These are phyloP conservation scores for Rousettus leschenaultii DNA, from an alignment of 2,113 vertebrate genomes.

Conservation along the genomic window DNA sequence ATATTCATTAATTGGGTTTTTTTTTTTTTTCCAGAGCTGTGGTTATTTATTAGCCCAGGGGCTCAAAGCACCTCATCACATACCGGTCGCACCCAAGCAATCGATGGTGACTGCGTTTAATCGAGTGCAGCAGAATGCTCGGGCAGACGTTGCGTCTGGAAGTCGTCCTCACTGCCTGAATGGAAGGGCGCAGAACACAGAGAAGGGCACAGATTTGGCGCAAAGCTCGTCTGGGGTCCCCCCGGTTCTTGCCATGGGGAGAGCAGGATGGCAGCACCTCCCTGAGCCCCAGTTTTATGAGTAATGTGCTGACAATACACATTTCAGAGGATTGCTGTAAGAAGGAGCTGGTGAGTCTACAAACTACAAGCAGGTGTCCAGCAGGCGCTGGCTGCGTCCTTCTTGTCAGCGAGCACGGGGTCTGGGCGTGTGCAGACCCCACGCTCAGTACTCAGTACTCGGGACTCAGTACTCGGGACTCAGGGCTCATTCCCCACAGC, in stretches of 20 bases:
- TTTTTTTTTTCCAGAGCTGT: not conserved
- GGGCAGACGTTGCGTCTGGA: not conserved
- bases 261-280: accelerated
- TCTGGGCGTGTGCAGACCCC: accelerated
- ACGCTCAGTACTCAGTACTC: no score
- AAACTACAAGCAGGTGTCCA: accelerated
- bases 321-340: not conserved
- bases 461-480: no score
- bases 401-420: accelerated
- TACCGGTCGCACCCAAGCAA: accelerated
- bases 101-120: accelerated
- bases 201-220: not conserved
- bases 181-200: not conserved
- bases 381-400: accelerated
- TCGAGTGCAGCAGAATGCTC: accelerated
- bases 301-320: accelerated
- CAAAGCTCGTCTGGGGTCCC: accelerated
- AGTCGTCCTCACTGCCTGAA: not conserved
- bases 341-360: accelerated
- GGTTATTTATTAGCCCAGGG: not conserved
- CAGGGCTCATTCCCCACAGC: not conserved
- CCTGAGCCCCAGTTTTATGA: accelerated
- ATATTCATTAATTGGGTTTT: not conserved
- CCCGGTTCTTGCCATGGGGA: accelerated
- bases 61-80: not conserved